These are phyloP conservation scores for Dicrurus megarhynchus DNA, from an alignment of 2,113 vertebrate species.

Conservation along the genomic window DNA sequence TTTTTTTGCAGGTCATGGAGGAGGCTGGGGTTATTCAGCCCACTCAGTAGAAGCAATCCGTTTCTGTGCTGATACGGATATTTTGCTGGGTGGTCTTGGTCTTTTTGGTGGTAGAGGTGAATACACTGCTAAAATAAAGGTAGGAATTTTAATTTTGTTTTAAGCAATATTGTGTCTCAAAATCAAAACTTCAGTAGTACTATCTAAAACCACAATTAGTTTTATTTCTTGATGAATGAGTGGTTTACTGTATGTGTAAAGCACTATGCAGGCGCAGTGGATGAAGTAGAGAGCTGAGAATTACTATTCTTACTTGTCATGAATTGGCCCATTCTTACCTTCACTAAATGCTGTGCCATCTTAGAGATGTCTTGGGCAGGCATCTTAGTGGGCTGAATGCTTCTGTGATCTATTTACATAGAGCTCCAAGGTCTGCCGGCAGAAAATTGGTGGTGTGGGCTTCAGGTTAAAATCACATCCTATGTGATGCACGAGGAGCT, in stretches of 20 bases:
- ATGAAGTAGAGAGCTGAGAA: background rate
- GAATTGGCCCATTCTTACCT: background rate
- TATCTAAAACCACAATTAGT: background rate
- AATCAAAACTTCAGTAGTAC: background rate
- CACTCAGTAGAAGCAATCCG: slow-evolving; percentile 98
- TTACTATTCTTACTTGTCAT: background rate
- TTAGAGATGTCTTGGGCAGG: background rate
- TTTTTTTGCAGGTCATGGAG: slow-evolving; percentile 88
- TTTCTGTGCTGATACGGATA: slow-evolving; percentile 94
- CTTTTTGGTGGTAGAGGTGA: slow-evolving; percentile 98
- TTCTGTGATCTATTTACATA: background rate
- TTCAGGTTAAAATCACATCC: background rate
- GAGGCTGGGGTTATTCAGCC: slow-evolving; percentile 98
- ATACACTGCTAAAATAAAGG: slow-evolving; percentile 99
- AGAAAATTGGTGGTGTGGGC: background rate
- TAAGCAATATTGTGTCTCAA: background rate
- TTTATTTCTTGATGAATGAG: background rate
- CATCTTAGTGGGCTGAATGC: background rate
- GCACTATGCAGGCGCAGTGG: background rate
- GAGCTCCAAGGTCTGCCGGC: background rate
- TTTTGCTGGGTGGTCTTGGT: slow-evolving; percentile 93
- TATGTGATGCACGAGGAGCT: background rate
- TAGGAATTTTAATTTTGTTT: slow-evolving; percentile 19
- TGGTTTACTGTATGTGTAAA: background rate
- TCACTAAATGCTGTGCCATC: background rate